Evolutionary conservation across 1,140 invertebrate species (phyloP).

Genomic region (Sycobia sp.): DNA sequence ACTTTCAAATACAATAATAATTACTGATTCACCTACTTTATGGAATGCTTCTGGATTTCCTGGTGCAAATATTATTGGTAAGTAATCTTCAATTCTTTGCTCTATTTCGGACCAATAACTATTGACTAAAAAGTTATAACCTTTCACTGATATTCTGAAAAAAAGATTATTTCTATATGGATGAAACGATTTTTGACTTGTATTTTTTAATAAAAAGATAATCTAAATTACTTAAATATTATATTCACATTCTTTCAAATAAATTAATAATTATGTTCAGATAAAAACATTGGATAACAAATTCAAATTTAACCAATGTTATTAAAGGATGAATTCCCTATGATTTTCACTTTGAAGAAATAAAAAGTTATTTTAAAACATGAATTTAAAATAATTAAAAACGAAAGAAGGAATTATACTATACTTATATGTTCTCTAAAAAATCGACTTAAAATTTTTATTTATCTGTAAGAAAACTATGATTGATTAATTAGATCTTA

Average conservation of each 20-base stretch:
- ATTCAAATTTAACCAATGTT: no score
- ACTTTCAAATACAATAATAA: no score
- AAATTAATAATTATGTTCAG: background rate
- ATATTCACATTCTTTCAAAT: background rate
- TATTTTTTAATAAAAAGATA: background rate
- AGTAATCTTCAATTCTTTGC: slow-evolving; percentile 74
- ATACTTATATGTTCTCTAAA: no score
- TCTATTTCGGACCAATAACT: slow-evolving; percentile 89
- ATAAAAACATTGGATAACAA: background rate
- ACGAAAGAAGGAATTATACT: no score
- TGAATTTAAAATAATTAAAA: no score
- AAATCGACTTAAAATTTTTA: no score
- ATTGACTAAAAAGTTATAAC: slow-evolving; percentile 86
- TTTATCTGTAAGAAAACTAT: no score
- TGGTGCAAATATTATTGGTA: slow-evolving; percentile 85
- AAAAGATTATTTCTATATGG: slow-evolving; percentile 15
- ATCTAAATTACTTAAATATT: background rate
- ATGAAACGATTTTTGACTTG: background rate
- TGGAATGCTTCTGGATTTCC: slow-evolving; percentile 90
- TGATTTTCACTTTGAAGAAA: no score
- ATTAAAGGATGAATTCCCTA: no score
- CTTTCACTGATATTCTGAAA: slow-evolving; percentile 64
- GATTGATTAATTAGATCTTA: no score
- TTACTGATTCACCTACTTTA: slow-evolving; percentile 63
- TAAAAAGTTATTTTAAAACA: no score